Percentiles rank a stretch among this genome's conserved stretches.
These are phyloP conservation scores for Ormyrus rosae DNA, from an alignment of 2,888 invertebrate genomes.

Conservation along the genomic window DNA sequence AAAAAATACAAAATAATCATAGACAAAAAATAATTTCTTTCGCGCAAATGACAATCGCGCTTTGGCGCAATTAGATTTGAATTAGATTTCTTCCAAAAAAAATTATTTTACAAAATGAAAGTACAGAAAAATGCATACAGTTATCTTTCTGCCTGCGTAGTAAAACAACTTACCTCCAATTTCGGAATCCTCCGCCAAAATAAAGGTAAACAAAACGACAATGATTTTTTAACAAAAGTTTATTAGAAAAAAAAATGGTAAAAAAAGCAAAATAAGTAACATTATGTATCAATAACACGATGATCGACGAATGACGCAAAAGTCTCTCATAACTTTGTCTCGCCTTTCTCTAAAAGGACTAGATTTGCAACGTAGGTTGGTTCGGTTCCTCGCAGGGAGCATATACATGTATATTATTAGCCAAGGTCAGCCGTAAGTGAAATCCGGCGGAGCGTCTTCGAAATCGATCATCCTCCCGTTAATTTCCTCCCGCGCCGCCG, in stretches of 20 bases:
- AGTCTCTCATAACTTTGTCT: slow-evolving; percentile 31
- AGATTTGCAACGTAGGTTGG: slow-evolving; percentile 49
- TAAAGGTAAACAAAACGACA: no score
- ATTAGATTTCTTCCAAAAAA: no score
- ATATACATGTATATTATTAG: neutral
- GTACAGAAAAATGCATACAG: no score
- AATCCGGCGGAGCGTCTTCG: neutral
- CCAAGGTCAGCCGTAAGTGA: slow-evolving; percentile 12
- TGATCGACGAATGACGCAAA: slow-evolving; percentile 19
- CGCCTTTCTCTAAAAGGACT: slow-evolving; percentile 47
- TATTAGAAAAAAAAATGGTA: slow-evolving; percentile 44
- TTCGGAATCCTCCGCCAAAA: no score
- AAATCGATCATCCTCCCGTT: slow-evolving; percentile 31
- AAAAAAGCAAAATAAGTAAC: slow-evolving; percentile 35
- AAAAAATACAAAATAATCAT: no score
- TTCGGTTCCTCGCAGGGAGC: neutral
- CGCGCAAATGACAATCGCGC: no score
- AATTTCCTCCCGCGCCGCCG: slow-evolving; percentile 7
- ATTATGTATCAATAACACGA: slow-evolving; percentile 20
- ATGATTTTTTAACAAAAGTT: slow-evolving; percentile 33
- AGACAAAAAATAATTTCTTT: no score
- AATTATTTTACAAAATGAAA: no score
- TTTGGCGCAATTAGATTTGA: no score
- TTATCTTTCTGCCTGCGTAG: no score
- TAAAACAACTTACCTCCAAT: no score